Evolutionary conservation across 2,888 invertebrate species (phyloP).

Genomic region (Subacronicta megacephala): DNA sequence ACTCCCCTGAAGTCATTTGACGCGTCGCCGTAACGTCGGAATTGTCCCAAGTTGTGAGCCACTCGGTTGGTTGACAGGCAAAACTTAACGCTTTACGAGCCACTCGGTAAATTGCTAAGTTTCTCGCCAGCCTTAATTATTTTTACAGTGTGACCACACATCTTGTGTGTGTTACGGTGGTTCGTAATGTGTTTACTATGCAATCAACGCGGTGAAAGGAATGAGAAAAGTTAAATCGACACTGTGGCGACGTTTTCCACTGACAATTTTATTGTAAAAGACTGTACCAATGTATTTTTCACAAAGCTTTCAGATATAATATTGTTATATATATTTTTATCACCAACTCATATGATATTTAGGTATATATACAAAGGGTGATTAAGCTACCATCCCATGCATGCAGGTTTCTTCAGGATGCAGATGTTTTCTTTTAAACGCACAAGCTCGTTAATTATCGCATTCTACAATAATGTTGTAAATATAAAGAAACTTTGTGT

Average conservation of each 20-base stretch:
- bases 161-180: constrained; percentile 14
- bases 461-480: too few relatives aligned
- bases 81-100: constrained; percentile 64
- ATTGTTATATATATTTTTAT: too few relatives aligned
- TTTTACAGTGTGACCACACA: constrained; percentile 56
- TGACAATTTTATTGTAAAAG: constrained; percentile 3
- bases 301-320: too few relatives aligned
- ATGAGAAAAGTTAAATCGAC: constrained; percentile 9
- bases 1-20: constrained; percentile 49
- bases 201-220: constrained; percentile 3
- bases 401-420: too few relatives aligned
- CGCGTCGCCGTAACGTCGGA: constrained; percentile 34
- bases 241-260: neutral
- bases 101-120: constrained; percentile 65
- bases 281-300: too few relatives aligned
- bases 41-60: constrained; percentile 51
- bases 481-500: too few relatives aligned
- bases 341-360: too few relatives aligned
- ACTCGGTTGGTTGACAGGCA: constrained; percentile 44
- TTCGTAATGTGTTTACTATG: constrained; percentile 14
- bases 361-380: too few relatives aligned
- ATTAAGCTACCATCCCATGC: too few relatives aligned
- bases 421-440: too few relatives aligned
- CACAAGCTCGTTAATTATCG: too few relatives aligned
- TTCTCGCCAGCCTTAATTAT: constrained; percentile 64